Evolutionary conservation across 2,797 vertebrate genomes (phyloP).

Genomic region (Oreonectes daqikongensis): DNA sequence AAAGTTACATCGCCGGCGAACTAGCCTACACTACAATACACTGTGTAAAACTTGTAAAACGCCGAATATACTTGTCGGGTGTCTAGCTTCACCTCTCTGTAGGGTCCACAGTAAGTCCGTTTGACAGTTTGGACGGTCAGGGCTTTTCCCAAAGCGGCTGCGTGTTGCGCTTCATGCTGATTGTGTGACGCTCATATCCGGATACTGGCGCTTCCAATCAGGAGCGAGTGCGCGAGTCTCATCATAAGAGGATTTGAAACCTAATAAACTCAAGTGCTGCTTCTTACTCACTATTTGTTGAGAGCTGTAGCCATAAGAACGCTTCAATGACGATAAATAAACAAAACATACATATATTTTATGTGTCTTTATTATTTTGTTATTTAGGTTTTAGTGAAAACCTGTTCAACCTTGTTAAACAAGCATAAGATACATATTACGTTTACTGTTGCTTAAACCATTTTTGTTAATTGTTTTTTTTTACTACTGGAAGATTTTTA

Average conservation of each 20-base stretch:
- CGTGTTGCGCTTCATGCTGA: conserved; percentile 16
- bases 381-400: too few relatives aligned
- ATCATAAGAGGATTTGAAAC: conserved; percentile 45
- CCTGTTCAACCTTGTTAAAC: too few relatives aligned
- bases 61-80: neutral
- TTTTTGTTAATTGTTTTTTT: too few relatives aligned
- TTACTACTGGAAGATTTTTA: too few relatives aligned
- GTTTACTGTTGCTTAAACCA: too few relatives aligned
- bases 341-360: neutral
- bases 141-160: neutral
- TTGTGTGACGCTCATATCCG: conserved; percentile 30
- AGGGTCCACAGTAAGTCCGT: neutral
- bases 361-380: neutral
- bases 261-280: conserved; percentile 43
- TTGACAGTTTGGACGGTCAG: conserved; percentile 3
- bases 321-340: neutral
- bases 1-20: conserved; percentile 9
- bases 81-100: neutral
- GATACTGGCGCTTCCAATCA: conserved; percentile 34
- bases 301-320: neutral
- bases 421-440: too few relatives aligned
- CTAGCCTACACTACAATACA: neutral
- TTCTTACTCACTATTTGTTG: neutral
- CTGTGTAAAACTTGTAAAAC: neutral
- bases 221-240: neutral